phyloP scores from a whole-genome alignment of 2,888 invertebrate genomes.

The Cinara cedri region DNA sequence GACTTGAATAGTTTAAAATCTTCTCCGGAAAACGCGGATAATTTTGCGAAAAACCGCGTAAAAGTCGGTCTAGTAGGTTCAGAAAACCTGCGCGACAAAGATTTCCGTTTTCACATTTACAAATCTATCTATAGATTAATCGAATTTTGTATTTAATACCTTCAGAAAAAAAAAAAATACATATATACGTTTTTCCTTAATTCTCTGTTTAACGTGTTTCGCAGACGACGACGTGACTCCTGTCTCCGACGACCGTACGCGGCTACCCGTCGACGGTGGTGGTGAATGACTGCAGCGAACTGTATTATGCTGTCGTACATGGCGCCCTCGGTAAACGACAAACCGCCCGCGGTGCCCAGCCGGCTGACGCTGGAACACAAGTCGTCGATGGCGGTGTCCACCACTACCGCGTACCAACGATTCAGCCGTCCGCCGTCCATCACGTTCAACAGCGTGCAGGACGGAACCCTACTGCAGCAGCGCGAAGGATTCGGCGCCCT shows the following conservation, averaged over 20 bases:
- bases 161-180: too few relatives aligned
- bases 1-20: too few relatives aligned
- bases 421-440: constrained; percentile 66
- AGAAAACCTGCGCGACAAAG: too few relatives aligned
- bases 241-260: background rate
- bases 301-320: constrained; percentile 76
- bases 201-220: background rate
- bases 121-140: too few relatives aligned
- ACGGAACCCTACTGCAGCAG: background rate
- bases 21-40: too few relatives aligned
- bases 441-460: constrained; percentile 60
- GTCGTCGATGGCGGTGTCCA: constrained; percentile 15
- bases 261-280: background rate
- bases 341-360: constrained; percentile 70
- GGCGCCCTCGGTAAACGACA: constrained; percentile 71
- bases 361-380: constrained; percentile 52
- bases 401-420: constrained; percentile 65
- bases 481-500: constrained; percentile 45
- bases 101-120: too few relatives aligned
- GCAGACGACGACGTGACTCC: background rate
- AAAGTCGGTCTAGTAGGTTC: too few relatives aligned
- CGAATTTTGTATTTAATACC: too few relatives aligned
- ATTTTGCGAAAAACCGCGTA: too few relatives aligned
- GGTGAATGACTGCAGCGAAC: constrained; percentile 30
- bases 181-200: too few relatives aligned